Conservation (phyloP, 1,140 invertebrate species). For the Drosophila erecta region DNA sequence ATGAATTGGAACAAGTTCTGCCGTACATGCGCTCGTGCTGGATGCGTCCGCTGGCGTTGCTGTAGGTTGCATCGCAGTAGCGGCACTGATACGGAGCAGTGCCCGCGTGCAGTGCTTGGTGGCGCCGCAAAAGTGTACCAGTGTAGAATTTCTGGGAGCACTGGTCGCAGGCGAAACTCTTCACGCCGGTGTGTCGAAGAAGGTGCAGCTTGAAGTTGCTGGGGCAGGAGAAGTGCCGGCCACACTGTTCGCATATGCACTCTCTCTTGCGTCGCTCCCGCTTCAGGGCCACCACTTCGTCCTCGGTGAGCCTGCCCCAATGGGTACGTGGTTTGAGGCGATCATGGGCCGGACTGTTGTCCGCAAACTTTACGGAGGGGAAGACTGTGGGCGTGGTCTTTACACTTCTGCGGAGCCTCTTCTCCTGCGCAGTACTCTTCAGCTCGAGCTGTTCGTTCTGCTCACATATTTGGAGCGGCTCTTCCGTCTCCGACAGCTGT, state of each 20-base stretch:
- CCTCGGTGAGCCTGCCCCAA: constrained; percentile 60
- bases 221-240: constrained; percentile 61
- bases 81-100: constrained; percentile 53
- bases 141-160: constrained; percentile 63
- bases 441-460: neutral
- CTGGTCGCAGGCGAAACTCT: constrained; percentile 49
- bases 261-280: constrained; percentile 65
- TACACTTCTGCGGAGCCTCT: neutral
- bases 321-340: constrained; percentile 46
- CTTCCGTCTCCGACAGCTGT: neutral
- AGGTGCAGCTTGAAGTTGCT: constrained; percentile 73
- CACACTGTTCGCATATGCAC: constrained; percentile 68
- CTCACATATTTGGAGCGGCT: neutral
- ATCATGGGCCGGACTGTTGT: constrained; percentile 19
- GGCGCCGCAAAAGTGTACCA: constrained; percentile 57
- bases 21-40: constrained; percentile 64
- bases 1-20: no score
- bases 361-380: constrained; percentile 52
- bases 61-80: constrained; percentile 56
- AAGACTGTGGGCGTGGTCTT: constrained; percentile 9
- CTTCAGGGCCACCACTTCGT: constrained; percentile 56
- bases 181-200: constrained; percentile 53
- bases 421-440: neutral
- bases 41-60: constrained; percentile 57
- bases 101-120: constrained; percentile 45